Evolutionary conservation across 2,888 invertebrate genomes (phyloP).

Genomic region (Seira sanloemensis): DNA sequence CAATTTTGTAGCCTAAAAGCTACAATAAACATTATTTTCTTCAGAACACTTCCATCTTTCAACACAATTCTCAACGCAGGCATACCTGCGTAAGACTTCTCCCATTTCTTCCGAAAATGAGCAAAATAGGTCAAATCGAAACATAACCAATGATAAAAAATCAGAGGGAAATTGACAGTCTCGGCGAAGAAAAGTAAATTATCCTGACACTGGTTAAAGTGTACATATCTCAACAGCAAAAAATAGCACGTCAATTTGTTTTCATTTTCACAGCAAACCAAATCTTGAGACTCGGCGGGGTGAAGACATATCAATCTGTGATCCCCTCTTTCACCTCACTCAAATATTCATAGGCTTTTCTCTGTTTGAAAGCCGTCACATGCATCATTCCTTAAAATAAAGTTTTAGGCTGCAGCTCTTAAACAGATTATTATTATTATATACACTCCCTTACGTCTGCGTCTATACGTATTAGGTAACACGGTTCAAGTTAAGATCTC

Average conservation of each 20-base stretch:
- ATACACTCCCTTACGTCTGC: neutral
- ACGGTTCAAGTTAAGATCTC: neutral
- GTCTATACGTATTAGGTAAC: neutral
- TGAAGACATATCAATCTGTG: neutral
- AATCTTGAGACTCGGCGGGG: neutral
- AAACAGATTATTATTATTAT: no score
- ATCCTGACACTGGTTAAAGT: no score
- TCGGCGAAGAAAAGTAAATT: no score
- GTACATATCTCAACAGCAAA: no score
- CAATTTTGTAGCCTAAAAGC: no score
- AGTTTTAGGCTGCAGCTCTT: no score
- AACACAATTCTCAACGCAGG: no score
- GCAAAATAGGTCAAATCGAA: conserved; percentile 5
- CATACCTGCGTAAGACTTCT: no score
- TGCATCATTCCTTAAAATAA: conserved; percentile 3
- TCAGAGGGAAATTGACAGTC: neutral
- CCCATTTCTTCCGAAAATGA: no score
- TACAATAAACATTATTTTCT: no score
- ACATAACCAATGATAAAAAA: neutral
- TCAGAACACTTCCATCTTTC: no score
- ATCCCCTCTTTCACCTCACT: conserved; percentile 16
- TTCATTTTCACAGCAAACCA: conserved; percentile 4
- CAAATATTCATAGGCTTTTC: conserved; percentile 16
- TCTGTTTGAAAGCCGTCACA: conserved; percentile 2
- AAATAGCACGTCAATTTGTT: neutral